Base-by-base conservation (phyloP, 2,888 invertebrate genomes). In the Romanomermis culicivorax region DNA sequence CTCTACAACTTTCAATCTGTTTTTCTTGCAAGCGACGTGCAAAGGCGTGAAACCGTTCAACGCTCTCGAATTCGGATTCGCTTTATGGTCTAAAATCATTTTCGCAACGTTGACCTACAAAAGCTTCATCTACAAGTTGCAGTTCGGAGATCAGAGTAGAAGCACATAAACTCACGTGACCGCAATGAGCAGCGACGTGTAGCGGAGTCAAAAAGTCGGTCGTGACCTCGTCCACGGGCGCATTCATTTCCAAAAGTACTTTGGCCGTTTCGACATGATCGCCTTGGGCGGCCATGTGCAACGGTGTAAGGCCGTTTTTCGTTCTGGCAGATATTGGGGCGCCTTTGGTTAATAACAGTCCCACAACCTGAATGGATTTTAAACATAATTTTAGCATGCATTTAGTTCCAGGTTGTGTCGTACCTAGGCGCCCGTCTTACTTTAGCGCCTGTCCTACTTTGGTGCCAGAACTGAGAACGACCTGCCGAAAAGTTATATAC, bases 11-110 rank as follows among this genome's bases (percentile, higher is more conserved):
- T 95, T 95, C 69, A 93, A 88, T 62, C 95, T 78, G 74, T 97
- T 97, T 76, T 99, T 97, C 77, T 97, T 97, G 75, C 97, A 97
- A 49, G 97, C 97, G 69, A 97, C 95, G 70, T 97, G 95, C 59
- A 97, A 77, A 0, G 95, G 93, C 1, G 95, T 95, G 71, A 97
- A 99, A 3, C 97, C 97, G 68, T 99, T 99, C 56, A 93, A 75
- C 1, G 93, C 93, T 58, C 97, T 76, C 0, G 95, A 86, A 69
- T 97, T 95, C 0, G 93, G 87, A 71, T 99, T 95, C n/a, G 95
- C 95, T 67, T 88, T 89, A 62, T 89, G 78, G 69, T 95, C 93
- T 55, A 95, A 74, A 49, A 95, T 77, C 51, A 95, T 76, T 70
- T 95, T 93, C 14, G 95, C 93, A 1, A 93, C 91, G 62, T 88